Conservation (phyloP, 2,113 vertebrate genomes). For the Gnathonemus longibarbis region DNA sequence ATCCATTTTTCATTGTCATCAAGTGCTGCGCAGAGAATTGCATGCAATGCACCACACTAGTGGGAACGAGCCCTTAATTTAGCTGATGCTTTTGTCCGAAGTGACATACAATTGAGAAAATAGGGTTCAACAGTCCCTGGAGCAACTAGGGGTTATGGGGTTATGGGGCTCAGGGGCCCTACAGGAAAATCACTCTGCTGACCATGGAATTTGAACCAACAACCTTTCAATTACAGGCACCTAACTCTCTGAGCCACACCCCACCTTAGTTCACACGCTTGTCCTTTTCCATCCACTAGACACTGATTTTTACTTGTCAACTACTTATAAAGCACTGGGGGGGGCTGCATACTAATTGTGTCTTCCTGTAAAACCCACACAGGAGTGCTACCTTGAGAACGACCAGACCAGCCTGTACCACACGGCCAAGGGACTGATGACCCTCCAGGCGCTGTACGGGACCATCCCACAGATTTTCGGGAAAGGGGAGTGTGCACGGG, state of each 20-base stretch:
- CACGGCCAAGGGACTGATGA: slow-evolving; percentile 94
- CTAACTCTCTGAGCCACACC: neutral
- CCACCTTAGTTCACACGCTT: neutral
- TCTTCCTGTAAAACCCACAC: neutral
- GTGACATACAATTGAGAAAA: neutral
- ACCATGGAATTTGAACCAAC: neutral
- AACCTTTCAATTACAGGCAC: neutral
- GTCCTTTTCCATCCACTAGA: neutral
- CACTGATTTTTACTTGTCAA: neutral
- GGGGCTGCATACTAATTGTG: neutral
- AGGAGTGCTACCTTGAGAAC: slow-evolving; percentile 96
- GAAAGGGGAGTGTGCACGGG: slow-evolving; percentile 92
- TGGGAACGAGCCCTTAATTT: neutral
- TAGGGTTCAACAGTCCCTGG: neutral
- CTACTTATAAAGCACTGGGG: neutral
- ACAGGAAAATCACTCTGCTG: neutral
- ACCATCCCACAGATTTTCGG: slow-evolving; percentile 96
- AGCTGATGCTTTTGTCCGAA: neutral
- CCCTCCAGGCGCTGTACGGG: slow-evolving; percentile 87
- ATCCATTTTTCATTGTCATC: no score
- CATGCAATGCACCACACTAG: no score
- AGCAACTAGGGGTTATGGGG: neutral
- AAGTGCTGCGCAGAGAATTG: no score
- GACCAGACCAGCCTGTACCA: slow-evolving; percentile 96
- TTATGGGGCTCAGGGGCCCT: neutral